Conservation (phyloP, 2,113 vertebrate species). For the Nothocercus nigrocapillus region DNA sequence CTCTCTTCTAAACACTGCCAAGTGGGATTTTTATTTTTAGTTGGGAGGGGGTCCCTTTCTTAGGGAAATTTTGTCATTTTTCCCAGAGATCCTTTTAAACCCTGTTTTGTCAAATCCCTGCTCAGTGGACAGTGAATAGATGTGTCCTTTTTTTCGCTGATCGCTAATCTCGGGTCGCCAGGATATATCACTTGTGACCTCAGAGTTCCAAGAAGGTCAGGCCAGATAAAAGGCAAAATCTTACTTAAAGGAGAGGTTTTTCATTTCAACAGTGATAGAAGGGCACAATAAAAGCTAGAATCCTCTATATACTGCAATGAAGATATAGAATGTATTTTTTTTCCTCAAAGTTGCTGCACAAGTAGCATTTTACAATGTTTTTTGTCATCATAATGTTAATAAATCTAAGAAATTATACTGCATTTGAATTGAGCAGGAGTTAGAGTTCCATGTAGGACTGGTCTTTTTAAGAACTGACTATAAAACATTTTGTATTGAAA, state of each 20-base stretch:
- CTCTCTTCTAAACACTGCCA: not conserved
- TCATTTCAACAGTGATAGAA: slow-evolving; percentile 4
- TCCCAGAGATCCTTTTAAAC: not conserved
- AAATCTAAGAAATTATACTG: slow-evolving; percentile 14
- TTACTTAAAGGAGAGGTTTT: slow-evolving; percentile 6
- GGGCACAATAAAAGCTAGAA: not conserved
- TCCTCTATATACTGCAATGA: slow-evolving; percentile 10
- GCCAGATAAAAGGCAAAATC: slow-evolving; percentile 38
- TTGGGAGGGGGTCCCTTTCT: not conserved
- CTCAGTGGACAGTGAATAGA: not conserved
- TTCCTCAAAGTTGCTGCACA: not conserved
- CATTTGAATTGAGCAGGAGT: not conserved
- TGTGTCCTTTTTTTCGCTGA: not conserved
- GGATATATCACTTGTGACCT: not conserved
- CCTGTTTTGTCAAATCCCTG: not conserved
- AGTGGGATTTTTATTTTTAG: not conserved
- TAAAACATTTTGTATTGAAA: slow-evolving; percentile 28
- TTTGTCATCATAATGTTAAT: slow-evolving; percentile 1
- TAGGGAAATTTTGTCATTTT: not conserved
- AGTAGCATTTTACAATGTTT: not conserved
- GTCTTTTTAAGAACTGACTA: not conserved
- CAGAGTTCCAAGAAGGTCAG: slow-evolving; percentile 12
- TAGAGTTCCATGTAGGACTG: not conserved
- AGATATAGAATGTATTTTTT: not conserved
- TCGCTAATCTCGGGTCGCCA: not conserved